Conservation (phyloP, 1,140 invertebrate genomes). For the Bombus confusus region DNA sequence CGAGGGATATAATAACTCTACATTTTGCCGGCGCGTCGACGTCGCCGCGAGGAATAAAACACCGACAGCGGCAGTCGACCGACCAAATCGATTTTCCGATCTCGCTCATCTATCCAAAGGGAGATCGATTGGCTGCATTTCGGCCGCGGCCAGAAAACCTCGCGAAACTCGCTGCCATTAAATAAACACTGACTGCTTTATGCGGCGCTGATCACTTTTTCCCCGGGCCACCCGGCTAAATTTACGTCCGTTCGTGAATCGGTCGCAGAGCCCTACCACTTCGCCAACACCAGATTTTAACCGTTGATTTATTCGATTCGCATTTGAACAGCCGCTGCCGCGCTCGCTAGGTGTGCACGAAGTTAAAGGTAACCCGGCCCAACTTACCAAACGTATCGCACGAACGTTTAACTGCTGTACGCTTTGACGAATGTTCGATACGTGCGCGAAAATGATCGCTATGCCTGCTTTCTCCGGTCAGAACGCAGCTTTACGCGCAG, state of each 20-base stretch:
- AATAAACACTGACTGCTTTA: slow-evolving; percentile 34
- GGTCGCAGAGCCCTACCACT: background rate
- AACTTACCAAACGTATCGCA: too few species aligned
- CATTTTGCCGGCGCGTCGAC: slow-evolving; percentile 58
- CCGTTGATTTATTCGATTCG: slow-evolving; percentile 24
- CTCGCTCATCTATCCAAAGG: slow-evolving; percentile 39
- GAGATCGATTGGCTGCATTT: slow-evolving; percentile 38
- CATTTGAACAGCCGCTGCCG: background rate
- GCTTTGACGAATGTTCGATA: too few species aligned
- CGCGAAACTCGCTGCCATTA: background rate
- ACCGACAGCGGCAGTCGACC: slow-evolving; percentile 35
- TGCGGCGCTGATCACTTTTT: slow-evolving; percentile 21
- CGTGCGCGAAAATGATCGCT: too few species aligned
- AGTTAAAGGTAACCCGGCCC: too few species aligned
- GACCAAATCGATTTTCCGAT: slow-evolving; percentile 57
- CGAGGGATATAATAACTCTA: slow-evolving; percentile 67
- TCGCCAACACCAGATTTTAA: background rate
- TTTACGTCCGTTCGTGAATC: slow-evolving; percentile 2
- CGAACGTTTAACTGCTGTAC: too few species aligned
- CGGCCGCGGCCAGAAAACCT: background rate
- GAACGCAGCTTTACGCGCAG: too few species aligned
- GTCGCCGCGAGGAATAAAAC: slow-evolving; percentile 64
- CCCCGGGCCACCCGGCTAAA: background rate
- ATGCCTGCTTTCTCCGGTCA: too few species aligned
- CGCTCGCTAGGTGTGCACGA: too few species aligned